Base-by-base conservation (phyloP, 2,797 vertebrate genomes). In the Hapalemur alaotrensis region DNA sequence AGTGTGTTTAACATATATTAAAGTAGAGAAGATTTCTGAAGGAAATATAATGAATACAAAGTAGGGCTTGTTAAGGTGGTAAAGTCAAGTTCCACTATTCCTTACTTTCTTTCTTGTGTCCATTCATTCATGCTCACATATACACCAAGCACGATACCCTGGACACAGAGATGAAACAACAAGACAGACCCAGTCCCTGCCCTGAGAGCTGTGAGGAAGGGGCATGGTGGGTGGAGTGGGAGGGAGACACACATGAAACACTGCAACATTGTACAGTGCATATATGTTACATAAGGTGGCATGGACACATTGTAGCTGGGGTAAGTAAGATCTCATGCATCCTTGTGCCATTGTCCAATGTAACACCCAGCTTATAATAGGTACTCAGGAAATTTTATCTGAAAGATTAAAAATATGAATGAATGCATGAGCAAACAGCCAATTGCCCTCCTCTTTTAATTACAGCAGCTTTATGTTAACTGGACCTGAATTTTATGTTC, bases 141-240 rank as follows among this genome's bases (percentile, higher is more conserved):
- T 43, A 35, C 1, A 32, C 9, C 7, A 25, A 46, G 38, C 70
- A 41, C 11, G 0, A 41, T 4, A 32, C 18, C 3, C 57, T 14
- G 41, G 48, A 57, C 20, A 32, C 35, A n/a, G 52, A 25, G 41
- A 32, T 1, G 11, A 23, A 80, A 54, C 38, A 8, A 2, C 63
- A 43, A 4, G 17, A 57, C 30, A 78, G 73, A 32, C 46, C 23
- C 20, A 5, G 52, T 13, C 25, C 15, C 54, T 78, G 32, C 54
- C 30, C 57, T 48, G 0, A 6, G 32, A 72, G 23, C 2, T 4
- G 1, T 17, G n/a, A 17, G 4, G 57, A 20, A 63, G 50, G 28
- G 20, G 30, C 35, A 0, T 11, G 30, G 73, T 1, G n/a, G 10
- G 14, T 3, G 38, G 59, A 1, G 8, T 4, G 0, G 1, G 12